Evolutionary conservation across 2,888 invertebrate species (phyloP).

Genomic region (Clitarchus hookeri): DNA sequence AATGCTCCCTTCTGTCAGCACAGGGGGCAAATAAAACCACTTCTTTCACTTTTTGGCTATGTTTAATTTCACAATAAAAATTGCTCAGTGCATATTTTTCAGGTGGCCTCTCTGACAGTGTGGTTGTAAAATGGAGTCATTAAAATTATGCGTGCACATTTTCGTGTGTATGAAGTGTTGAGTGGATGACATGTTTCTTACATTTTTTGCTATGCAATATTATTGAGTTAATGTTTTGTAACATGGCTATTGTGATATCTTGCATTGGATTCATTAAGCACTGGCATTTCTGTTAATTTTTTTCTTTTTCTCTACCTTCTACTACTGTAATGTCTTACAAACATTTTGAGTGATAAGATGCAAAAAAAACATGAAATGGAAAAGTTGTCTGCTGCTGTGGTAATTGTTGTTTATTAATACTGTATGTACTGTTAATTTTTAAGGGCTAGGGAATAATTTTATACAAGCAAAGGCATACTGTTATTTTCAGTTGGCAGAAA

Average conservation of each 20-base stretch:
- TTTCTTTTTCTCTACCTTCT: neutral
- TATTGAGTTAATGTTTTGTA: neutral
- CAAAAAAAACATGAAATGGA: neutral
- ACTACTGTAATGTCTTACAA: neutral
- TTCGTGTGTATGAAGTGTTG: neutral
- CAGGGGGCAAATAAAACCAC: neutral
- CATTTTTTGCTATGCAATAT: neutral
- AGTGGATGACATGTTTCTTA: neutral
- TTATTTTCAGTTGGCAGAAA: slow-evolving; percentile 34
- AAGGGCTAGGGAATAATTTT: slow-evolving; percentile 43
- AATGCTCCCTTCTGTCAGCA: neutral
- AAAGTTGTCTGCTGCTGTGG: slow-evolving; percentile 28
- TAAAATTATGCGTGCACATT: neutral
- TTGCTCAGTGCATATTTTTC: neutral
- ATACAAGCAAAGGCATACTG: slow-evolving; percentile 36
- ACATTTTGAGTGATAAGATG: neutral
- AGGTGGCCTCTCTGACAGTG: neutral
- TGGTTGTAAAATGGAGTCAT: neutral
- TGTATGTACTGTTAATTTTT: slow-evolving; percentile 41
- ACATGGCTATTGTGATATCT: neutral
- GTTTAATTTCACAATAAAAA: neutral
- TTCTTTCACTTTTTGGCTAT: neutral
- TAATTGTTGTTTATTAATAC: slow-evolving; percentile 34
- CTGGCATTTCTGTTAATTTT: neutral
- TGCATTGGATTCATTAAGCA: neutral